phyloP scores from a whole-genome alignment of 2,113 vertebrate genomes.

The Alexandromys fortis region DNA sequence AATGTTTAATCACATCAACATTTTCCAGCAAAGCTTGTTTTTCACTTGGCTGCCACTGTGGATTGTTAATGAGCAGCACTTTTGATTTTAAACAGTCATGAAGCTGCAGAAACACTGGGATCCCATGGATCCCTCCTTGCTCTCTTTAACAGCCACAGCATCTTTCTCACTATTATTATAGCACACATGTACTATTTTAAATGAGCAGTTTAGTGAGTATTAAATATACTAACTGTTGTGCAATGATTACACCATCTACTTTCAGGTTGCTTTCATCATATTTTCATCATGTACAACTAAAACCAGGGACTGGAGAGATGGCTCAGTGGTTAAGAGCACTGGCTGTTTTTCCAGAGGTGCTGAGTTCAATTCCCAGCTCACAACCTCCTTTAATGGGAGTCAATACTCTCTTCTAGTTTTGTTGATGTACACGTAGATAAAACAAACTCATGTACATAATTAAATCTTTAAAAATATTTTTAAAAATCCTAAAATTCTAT shows the following conservation, averaged over 20 bases:
- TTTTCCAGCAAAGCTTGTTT: not conserved
- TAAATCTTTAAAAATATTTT: not conserved
- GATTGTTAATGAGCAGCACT: not conserved
- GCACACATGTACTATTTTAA: not conserved
- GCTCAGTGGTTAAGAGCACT: not conserved
- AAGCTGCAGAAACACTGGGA: not conserved
- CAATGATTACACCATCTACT: not conserved
- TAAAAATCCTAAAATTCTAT: not conserved
- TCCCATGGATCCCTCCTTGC: not conserved
- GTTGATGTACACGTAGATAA: not conserved
- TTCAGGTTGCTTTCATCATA: not conserved
- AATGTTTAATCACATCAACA: not conserved
- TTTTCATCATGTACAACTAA: not conserved
- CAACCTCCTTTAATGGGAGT: not conserved
- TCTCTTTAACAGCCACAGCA: not conserved
- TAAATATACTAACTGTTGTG: not conserved
- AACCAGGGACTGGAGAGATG: not conserved
- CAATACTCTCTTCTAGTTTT: not conserved
- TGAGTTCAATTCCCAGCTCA: not conserved
- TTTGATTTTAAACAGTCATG: conserved; percentile 42
- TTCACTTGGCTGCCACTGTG: not conserved
- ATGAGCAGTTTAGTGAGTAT: not conserved
- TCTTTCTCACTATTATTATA: not conserved
- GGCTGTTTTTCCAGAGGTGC: not conserved
- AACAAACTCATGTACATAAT: not conserved